Conservation (phyloP, 2,888 invertebrate genomes). For the Drosophila antonietae region DNA sequence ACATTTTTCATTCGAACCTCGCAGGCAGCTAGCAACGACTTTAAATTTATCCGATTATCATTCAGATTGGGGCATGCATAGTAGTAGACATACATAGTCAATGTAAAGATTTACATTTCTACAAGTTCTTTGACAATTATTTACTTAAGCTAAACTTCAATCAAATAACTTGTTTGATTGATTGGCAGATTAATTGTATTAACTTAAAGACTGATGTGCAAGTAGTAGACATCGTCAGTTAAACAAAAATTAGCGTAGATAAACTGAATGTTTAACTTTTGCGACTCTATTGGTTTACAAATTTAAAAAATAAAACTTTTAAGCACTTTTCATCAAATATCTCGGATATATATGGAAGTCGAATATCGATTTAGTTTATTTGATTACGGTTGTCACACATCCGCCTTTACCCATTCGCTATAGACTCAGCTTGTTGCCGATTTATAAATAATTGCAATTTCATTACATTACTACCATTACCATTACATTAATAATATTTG, state of each 20-base stretch:
- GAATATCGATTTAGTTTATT: background rate
- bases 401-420: no score
- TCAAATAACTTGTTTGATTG: background rate
- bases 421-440: background rate
- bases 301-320: no score
- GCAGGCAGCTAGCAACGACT: background rate
- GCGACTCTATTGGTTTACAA: background rate
- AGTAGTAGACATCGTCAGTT: background rate
- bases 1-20: constrained; percentile 23
- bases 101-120: background rate
- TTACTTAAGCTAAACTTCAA: background rate
- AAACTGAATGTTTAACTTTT: background rate
- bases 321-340: background rate
- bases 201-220: background rate
- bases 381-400: background rate
- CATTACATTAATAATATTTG: constrained; percentile 72
- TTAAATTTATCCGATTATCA: constrained; percentile 14
- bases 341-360: background rate
- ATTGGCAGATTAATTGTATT: background rate
- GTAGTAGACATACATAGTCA: no score
- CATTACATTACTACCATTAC: no score
- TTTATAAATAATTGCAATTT: no score
- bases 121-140: background rate
- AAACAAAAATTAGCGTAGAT: background rate
- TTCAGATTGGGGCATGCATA: constrained; percentile 8